Evolutionary conservation across 2,113 vertebrate species (phyloP), one percentile per base, ranked within the genome.

Genomic region (Protobothrops flavoviridis): DNA sequence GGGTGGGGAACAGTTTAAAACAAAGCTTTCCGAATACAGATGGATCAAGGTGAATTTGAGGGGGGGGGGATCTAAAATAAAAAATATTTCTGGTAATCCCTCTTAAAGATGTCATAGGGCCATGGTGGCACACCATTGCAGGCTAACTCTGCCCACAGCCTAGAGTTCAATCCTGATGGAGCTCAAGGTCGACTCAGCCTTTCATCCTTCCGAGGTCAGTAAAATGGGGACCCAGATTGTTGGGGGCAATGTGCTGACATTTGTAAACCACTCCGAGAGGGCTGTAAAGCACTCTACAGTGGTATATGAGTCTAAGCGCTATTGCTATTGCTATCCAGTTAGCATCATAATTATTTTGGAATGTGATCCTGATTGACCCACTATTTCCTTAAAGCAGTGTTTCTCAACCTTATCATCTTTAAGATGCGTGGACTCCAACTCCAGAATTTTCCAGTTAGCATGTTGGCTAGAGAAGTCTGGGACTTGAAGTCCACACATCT

Each of bases 21-120:
- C 33, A 95, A 92, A 96, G 95, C 94, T 97, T 96, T 97, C 94
- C 85, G 95, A 95, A 94, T 96, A 97, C 97, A 97, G 95, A 96
- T 94, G 96, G 94, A 94, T 94, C 89, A 45, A 91, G 74, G 74
- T 81, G 6, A 9, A 81, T 43, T 21, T 43, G 33, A 21, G 17
- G 74, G 12, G 61, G 69, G n/a, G 55, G 8, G 48, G 48, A 81
- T 81, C 74, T 81, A 43, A 43, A 81, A 21, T 81, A 43, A 81
- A 81, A 43, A 43, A 81, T 43, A 81, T 81, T 81, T 81, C 74
- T 81, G 74, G 74, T 81, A 17, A 93, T 93, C 0, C 26, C 91
- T 90, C 95, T 95, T 94, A 91, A 92, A 45, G 0, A 93, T 95
- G 64, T 94, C 64, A 33, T 69, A 17, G 4, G 33, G 29, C 29